Base-by-base conservation (phyloP, 2,113 vertebrate genomes). In the Pangasianodon gigas region DNA sequence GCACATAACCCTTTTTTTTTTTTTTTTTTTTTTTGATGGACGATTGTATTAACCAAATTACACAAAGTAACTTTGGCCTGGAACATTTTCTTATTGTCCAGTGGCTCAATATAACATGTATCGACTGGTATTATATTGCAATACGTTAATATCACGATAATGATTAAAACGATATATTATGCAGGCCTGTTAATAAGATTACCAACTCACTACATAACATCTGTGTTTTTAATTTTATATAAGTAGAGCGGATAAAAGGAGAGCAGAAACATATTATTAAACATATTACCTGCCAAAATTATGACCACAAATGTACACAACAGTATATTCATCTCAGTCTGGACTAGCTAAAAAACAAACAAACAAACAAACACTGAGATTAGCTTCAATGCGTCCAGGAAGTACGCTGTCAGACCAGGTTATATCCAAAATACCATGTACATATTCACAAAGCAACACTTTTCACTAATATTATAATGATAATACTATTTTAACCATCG, bases 311-410 rank as follows among this genome's bases (percentile, higher is more conserved):
- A 29, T 84, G 89, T 90, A 54, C 93, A 88, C 88, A 91, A 65
- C 71, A 90, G 91, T 88, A 19, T 85, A 74, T 89, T 95, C 96
- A 96, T 96, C 89, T 93, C 94, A 94, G 91, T 93, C 94, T 80
- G 94, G 93, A 88, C 86, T 87, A n/a, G 90, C 94, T 95, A 13
- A 85, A 91, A 46, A 51, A 87, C 44, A 75, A 10, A 21, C 5
- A 58, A 3, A 81, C 46, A 54, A 3, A 54, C 32, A 51, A 65
- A 51, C 37, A n/a, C 52, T 83, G 87, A 58, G 24, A 58, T 84
- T 41, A 37, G 75, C 48, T 37, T 83, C 32, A 80, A 5, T 37
- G n/a, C 18, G 9, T 56, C n/a, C 32, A 41, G 80, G 79, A 32
- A 81, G 2, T 16, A 32, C 6, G 0, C 48, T 81, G 10, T 79